A percentile compares a stretch with the other conserved stretches of the same genome.
Evolutionary conservation across 2,888 invertebrate species (phyloP).

Genomic region (Apodemia hepburni): DNA sequence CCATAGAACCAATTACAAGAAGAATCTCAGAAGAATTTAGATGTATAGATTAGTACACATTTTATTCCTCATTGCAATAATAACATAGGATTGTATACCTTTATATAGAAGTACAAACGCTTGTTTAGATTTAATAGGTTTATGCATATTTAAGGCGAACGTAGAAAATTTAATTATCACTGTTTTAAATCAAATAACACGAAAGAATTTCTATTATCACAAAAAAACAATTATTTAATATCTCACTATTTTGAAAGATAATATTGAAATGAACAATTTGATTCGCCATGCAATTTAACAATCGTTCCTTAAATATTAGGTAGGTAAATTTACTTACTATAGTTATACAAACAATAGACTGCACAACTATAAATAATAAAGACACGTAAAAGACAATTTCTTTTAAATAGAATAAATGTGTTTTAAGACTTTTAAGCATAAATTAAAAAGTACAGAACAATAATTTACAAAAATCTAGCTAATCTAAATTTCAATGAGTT

Average conservation of each 20-base stretch:
- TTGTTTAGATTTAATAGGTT: conserved; percentile 3
- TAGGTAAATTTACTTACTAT: neutral
- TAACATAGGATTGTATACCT: neutral
- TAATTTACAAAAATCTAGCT: no score
- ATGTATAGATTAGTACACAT: neutral
- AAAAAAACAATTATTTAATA: neutral
- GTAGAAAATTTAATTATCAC: neutral
- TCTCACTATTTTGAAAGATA: neutral
- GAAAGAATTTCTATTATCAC: neutral
- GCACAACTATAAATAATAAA: neutral
- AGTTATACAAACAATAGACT: neutral
- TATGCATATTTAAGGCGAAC: neutral
- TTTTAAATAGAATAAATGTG: neutral
- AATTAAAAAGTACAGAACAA: no score
- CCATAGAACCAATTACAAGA: neutral
- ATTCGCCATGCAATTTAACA: neutral
- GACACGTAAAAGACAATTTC: neutral
- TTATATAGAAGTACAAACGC: neutral
- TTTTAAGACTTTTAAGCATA: no score
- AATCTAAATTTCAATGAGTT: no score
- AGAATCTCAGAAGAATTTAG: conserved; percentile 5
- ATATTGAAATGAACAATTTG: neutral
- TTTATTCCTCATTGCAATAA: conserved; percentile 3
- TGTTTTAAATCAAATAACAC: neutral
- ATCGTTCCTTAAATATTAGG: conserved; percentile 4